Percentiles rank a stretch among this genome's conserved stretches.
Conservation (phyloP, 2,888 invertebrate species). For the Gymnoscelis rufifasciata region DNA sequence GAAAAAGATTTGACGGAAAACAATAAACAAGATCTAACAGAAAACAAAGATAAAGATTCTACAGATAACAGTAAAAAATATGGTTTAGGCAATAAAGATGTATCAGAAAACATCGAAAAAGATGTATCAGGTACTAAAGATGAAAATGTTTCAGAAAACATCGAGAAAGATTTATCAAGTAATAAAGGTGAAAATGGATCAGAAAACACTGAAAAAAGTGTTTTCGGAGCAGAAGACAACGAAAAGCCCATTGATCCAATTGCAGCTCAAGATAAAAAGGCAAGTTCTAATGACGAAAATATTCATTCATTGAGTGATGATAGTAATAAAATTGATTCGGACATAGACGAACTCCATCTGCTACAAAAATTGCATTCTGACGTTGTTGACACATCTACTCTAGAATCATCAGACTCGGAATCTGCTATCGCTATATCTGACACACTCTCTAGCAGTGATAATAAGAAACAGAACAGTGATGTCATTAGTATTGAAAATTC, state of each 20-base stretch:
- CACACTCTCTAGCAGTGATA: conserved; percentile 46
- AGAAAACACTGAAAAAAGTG: background rate
- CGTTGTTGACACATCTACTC: conserved; percentile 45
- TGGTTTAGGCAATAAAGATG: too few relatives aligned
- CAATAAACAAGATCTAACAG: conserved; percentile 15
- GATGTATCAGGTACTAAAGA: conserved; percentile 13
- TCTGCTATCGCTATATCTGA: conserved; percentile 60
- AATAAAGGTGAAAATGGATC: conserved; percentile 14
- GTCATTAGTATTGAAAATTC: conserved; percentile 71
- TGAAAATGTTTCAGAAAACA: conserved; percentile 12
- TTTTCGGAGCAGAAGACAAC: background rate
- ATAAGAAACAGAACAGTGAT: conserved; percentile 37
- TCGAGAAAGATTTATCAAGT: conserved; percentile 2
- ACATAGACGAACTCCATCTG: conserved; percentile 61
- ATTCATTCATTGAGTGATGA: conserved; percentile 44
- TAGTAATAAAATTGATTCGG: conserved; percentile 49
- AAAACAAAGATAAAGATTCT: conserved; percentile 5
- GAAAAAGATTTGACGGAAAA: conserved; percentile 13
- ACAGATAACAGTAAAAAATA: too few relatives aligned
- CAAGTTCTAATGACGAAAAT: conserved; percentile 25
- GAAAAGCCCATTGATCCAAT: background rate
- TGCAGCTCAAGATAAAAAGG: conserved; percentile 1
- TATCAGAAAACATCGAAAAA: background rate
- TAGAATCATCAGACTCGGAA: conserved; percentile 54
- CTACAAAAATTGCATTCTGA: conserved; percentile 59